phyloP scores from a whole-genome alignment of 2,113 vertebrate genomes.

The Siniperca knerii region DNA sequence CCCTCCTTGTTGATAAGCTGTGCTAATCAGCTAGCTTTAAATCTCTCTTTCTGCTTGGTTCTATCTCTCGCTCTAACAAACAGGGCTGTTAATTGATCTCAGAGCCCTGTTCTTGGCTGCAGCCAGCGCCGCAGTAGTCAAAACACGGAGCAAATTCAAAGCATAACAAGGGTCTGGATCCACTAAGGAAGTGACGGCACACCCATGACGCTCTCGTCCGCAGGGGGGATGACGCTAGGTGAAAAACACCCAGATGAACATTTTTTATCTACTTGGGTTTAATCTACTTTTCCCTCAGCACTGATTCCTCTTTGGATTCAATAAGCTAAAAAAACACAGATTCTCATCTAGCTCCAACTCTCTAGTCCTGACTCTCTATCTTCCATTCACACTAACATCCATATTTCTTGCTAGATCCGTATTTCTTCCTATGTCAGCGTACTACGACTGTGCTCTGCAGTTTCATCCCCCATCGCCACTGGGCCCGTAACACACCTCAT shows the following conservation, averaged over 20 bases:
- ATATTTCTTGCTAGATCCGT: constrained; percentile 23
- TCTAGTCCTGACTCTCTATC: constrained; percentile 19
- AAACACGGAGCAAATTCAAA: constrained; percentile 61
- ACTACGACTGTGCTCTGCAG: constrained; percentile 32
- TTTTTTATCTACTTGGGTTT: neutral
- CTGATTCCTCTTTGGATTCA: neutral
- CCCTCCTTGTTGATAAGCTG: constrained; percentile 75
- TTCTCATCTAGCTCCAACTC: constrained; percentile 16
- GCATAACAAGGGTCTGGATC: constrained; percentile 49
- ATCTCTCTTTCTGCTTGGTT: constrained; percentile 46
- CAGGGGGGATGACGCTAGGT: neutral
- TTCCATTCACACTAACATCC: neutral
- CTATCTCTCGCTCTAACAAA: constrained; percentile 56
- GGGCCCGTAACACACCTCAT: constrained; percentile 59
- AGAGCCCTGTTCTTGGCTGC: constrained; percentile 49
- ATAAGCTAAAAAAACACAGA: constrained; percentile 5
- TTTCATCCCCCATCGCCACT: constrained; percentile 17
- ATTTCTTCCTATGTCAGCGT: constrained; percentile 40
- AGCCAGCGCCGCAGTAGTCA: constrained; percentile 49
- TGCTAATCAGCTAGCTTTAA: constrained; percentile 74
- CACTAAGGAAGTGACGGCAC: constrained; percentile 20
- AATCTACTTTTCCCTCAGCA: neutral
- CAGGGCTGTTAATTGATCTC: constrained; percentile 74
- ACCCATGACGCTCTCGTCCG: constrained; percentile 30
- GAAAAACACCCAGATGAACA: constrained; percentile 14